Conservation (phyloP, 2,797 vertebrate species). For the Euphonia xanthogaster region DNA sequence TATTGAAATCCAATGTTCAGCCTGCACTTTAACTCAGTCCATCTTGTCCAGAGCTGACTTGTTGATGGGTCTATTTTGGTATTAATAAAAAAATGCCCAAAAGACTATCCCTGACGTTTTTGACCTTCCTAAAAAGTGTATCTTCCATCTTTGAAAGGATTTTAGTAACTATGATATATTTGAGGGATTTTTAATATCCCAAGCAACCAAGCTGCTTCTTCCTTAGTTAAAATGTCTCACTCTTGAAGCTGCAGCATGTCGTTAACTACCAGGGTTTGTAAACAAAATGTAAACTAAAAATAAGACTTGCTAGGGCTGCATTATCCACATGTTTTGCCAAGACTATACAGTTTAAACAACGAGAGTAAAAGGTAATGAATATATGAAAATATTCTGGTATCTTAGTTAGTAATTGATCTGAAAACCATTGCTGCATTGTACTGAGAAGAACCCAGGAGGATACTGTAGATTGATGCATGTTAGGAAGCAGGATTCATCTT, state of each 20-base stretch:
- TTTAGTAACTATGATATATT: background rate
- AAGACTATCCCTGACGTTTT: background rate
- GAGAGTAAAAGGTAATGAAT: background rate
- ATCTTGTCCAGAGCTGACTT: background rate
- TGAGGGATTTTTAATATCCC: background rate
- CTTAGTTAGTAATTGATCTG: background rate
- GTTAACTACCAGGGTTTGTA: background rate
- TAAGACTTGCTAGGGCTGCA: background rate
- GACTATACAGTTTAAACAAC: background rate
- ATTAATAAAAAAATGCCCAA: background rate
- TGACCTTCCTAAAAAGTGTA: background rate
- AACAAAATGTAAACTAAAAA: background rate
- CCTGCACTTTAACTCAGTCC: background rate
- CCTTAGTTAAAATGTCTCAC: background rate
- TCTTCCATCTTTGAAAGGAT: background rate
- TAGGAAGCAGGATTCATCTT: background rate
- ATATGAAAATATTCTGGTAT: background rate
- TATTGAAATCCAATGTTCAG: background rate
- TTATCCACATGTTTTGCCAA: background rate
- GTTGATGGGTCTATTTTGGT: background rate
- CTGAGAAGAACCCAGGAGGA: background rate
- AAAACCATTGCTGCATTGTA: background rate
- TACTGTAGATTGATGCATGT: fast-evolving
- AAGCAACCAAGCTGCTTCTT: background rate
- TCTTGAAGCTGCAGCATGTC: background rate